phyloP scores from a whole-genome alignment of 2,797 vertebrate species.

The Sebastolobus altivelis region DNA sequence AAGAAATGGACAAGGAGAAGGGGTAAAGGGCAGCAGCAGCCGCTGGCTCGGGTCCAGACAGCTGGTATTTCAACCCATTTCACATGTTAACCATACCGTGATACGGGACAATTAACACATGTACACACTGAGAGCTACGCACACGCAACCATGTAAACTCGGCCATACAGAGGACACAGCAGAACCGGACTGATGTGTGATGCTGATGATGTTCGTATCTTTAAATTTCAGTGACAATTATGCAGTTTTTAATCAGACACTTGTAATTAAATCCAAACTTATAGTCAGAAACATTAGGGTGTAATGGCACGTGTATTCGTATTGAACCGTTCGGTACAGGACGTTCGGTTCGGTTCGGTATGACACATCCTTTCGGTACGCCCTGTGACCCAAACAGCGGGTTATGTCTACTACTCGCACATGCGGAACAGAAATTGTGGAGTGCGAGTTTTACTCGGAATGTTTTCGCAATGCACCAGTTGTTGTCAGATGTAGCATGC shows the following conservation, averaged over 20 bases:
- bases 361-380: too few relatives aligned
- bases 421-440: too few relatives aligned
- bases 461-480: too few relatives aligned
- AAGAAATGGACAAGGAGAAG: conserved; percentile 9
- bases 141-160: conserved; percentile 39
- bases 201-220: background rate
- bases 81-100: conserved; percentile 69
- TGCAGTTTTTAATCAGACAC: background rate
- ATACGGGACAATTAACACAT: conserved; percentile 68
- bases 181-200: background rate
- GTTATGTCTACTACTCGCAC: too few relatives aligned
- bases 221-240: background rate
- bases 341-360: too few relatives aligned
- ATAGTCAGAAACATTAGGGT: too few relatives aligned
- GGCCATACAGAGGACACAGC: background rate
- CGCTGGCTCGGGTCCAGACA: conserved; percentile 61
- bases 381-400: too few relatives aligned
- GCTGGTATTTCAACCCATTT: conserved; percentile 68
- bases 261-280: background rate
- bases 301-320: too few relatives aligned
- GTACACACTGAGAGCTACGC: conserved; percentile 46
- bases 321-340: too few relatives aligned
- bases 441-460: too few relatives aligned
- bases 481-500: too few relatives aligned
- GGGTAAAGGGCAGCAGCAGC: conserved; percentile 11